Evolutionary conservation across 2,797 vertebrate genomes (phyloP), one percentile per base, ranked within the genome.

Genomic region (Glyptemys insculpta): DNA sequence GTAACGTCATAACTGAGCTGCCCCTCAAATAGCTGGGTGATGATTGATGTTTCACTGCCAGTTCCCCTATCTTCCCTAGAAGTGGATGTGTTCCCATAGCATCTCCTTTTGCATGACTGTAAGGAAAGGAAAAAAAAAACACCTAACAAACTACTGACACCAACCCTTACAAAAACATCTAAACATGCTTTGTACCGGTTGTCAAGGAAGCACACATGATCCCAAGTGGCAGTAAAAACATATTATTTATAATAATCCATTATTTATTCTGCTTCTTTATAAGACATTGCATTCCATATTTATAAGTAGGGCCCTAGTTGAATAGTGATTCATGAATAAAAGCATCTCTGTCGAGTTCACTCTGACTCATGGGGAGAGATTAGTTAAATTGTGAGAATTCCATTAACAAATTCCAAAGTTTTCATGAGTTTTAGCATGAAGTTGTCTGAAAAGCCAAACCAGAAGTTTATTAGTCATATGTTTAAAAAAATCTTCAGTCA

Each of bases 1-100:
- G 95, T 80, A 74, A 98, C 98, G 54, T 93, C 78, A 4, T 98
- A 98, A 91, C 84, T 98, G 86, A 99, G 98, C 50, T 98, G 98
- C 65, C 99, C 99, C 96, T 99, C 99, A 68, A 99, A 99, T 52
- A 99, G 95, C 29, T 82, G 82, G 1, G 98, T 98, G 90, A 99
- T 95, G 3, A 99, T 96, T 10, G 99, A 99, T 16, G 98, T 96
- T 83, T 99, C 98, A 0, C 5, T 79, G 89, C 50, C 14, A 0
- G 27, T 57, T 11, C 12, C 54, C 79, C 91, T 91, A 41, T 88
- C 83, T 50, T 88, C 76, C 83, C 52, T 89, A 23, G 85, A 79
- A 4, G 2, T 3, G 0, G 49, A 49, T 27, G 52, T 14, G 2
- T 62, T 94, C 68, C 86, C 92, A 15, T 81, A 83, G 8, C 21